Evolutionary conservation across 2,888 invertebrate genomes (phyloP), one percentile per base, ranked within the genome.

Genomic region (Pandemis heparana): DNA sequence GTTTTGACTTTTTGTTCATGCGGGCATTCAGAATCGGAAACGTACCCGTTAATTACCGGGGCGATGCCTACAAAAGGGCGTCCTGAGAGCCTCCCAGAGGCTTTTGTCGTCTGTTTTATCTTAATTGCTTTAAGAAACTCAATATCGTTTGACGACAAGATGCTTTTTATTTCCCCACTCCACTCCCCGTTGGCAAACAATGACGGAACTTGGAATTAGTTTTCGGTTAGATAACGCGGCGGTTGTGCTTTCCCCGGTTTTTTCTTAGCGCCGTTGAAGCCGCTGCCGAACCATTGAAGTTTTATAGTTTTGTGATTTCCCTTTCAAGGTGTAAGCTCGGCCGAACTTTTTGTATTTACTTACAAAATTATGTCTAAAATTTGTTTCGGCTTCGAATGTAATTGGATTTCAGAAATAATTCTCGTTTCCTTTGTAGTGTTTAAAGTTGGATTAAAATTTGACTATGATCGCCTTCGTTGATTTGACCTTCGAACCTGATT

Each of bases 71-170:
- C 88, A 90, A 89, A 80, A 85, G 83, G 82, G 80, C 79, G 76
- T 80, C 80, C 78, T 76, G 77, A 82, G 81, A 78, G 81, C 83
- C 79, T 87, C 86, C 84, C 85, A 82, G 82, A 83, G 86, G 86
- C 89, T 85, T 90, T 92, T 91, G 91, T 90, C 89, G 83, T 85
- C 87, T 87, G 89, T 89, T 91, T 92, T 92, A 92, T 92, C 92
- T 92, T 92, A 93, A 94, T 92, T 92, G 91, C 92, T 92, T 91
- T 86, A 89, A 90, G 92, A 92, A 93, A 92, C 91, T 92, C 91
- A 89, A 92, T 92, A 92, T 91, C 92, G 90, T 89, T 92, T 86
- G 88, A 88, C 89, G 90, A 92, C 92, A 92, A 90, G 90, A 90
- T 91, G 91, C 89, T 92, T 92, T 92, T 92, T 92, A 91, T 91